Base-by-base conservation (phyloP, 92 coral and sea anemone genomes). In the Actinostola sp. region DNA sequence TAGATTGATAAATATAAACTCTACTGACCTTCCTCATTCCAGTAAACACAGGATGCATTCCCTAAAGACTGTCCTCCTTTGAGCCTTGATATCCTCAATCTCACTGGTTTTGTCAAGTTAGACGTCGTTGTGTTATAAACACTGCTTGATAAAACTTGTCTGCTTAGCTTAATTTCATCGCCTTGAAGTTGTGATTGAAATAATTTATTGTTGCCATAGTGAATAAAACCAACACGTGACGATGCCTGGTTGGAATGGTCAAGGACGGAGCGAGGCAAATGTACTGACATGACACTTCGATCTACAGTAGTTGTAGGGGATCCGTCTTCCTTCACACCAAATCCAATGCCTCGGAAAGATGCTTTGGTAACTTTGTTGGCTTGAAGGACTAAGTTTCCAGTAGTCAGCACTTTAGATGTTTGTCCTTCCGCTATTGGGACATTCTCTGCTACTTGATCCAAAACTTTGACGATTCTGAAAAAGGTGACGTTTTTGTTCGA, bases 131-230 rank as follows among this genome's bases (percentile, higher is more conserved):
- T 70, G 31, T 70, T 70, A 34, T 70, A 70, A n/a, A 70, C 75
- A 41, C 75, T 70, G 39, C 75, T 39, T 32, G 63, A 48, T 25
- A 70, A 14, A 32, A 70, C 32, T 1, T n/a, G 16, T 4, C 52
- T 39, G 20, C 75, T 70, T 0, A 57, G 63, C 28, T 30, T 57
- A 8, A 45, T 70, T n/a, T 7, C 10, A 20, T 50, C n/a, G 0
- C 63, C 63, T 2, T 66, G 69, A 17, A 32, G 61, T 25, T 79
- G 78, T 49, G 69, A 74, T 53, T 91, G 89, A 63, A 93, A 89
- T 49, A 93, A 72, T 66, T 85, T 80, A 65, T 81, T 83, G 30
- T 83, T 82, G 58, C 83, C 97, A 63, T 77, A 84, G 61, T 86
- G 64, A 48, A 77, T 81, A 63, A 93, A 89, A 13, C 77, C 84